Evolutionary conservation across 2,888 invertebrate species (phyloP).

Genomic region (Philopedon plagiatum): DNA sequence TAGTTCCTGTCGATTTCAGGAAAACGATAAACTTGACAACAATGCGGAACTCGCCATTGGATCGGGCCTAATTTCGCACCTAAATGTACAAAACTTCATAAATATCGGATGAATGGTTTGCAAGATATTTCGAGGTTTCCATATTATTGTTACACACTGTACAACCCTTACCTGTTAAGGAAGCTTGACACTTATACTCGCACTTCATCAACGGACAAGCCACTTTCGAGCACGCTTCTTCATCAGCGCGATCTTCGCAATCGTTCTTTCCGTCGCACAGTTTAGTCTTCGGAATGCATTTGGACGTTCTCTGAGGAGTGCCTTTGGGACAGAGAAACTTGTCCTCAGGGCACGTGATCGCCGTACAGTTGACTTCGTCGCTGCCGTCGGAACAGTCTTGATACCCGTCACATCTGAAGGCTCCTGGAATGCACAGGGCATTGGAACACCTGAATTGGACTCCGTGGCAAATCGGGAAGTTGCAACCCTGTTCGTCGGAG

Average conservation of each 20-base stretch:
- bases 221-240: slow-evolving; percentile 86
- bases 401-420: slow-evolving; percentile 87
- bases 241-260: slow-evolving; percentile 93
- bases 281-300: slow-evolving; percentile 90
- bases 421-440: slow-evolving; percentile 91
- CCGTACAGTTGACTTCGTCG: slow-evolving; percentile 90
- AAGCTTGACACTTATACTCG: slow-evolving; percentile 92
- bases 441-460: slow-evolving; percentile 92
- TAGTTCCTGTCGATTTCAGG: no score
- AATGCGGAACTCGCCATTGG: no score
- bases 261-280: slow-evolving; percentile 93
- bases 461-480: slow-evolving; percentile 89
- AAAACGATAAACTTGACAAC: no score
- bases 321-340: slow-evolving; percentile 92
- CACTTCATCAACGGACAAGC: slow-evolving; percentile 90
- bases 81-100: no score
- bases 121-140: no score
- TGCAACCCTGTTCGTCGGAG: slow-evolving; percentile 91
- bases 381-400: slow-evolving; percentile 93
- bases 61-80: no score
- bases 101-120: no score
- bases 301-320: slow-evolving; percentile 79
- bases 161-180: slow-evolving; percentile 75
- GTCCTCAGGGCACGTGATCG: slow-evolving; percentile 89
- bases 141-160: no score